Conservation (phyloP, 2,113 vertebrate genomes). For the Hiodon alosoides region DNA sequence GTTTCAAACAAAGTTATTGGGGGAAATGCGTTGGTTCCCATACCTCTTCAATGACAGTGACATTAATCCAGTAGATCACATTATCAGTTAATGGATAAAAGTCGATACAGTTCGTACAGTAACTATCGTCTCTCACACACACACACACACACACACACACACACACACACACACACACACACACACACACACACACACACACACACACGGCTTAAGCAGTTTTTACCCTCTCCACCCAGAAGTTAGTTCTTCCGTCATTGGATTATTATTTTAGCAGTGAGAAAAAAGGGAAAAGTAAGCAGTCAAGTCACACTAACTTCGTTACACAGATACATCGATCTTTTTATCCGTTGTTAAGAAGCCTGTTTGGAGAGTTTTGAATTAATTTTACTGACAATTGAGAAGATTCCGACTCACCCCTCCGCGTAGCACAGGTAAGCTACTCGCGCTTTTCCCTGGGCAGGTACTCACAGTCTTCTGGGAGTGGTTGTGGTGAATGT, state of each 20-base stretch:
- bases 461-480: slow-evolving; percentile 5
- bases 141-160: no score
- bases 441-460: neutral
- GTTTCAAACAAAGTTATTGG: no score
- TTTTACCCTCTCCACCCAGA: no score
- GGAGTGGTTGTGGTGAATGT: slow-evolving; percentile 12
- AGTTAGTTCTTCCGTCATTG: neutral
- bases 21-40: no score
- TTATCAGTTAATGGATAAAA: neutral
- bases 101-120: neutral
- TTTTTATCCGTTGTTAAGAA: neutral
- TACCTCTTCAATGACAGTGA: no score
- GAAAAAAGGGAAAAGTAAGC: neutral
- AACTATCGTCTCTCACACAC: slow-evolving; percentile 1
- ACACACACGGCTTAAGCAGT: no score
- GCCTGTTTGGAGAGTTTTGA: neutral
- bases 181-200: no score
- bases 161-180: no score
- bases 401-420: no score
- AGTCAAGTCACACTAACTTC: neutral
- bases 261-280: neutral
- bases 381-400: no score
- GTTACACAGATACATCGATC: neutral
- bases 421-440: no score
- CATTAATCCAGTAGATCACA: neutral